These are phyloP conservation scores for Odontomachus brunneus DNA, from an alignment of 1,140 invertebrate genomes.

Conservation along the genomic window DNA sequence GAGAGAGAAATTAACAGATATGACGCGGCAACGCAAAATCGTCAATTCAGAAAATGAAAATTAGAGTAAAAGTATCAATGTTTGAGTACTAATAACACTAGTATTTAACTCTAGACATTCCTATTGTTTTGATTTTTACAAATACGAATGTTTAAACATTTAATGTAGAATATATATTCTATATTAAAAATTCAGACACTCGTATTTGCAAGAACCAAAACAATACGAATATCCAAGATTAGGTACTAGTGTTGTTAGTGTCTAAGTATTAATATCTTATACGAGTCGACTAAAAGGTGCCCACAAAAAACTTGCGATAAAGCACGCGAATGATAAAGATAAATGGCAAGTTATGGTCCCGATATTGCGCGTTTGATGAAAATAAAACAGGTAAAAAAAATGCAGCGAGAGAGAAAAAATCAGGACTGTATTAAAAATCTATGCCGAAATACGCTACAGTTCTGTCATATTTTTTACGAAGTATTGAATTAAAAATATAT, in stretches of 20 bases:
- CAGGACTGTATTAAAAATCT: slow-evolving; percentile 44
- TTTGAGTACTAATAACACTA: too few species aligned
- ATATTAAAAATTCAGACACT: too few species aligned
- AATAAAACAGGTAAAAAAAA: slow-evolving; percentile 8
- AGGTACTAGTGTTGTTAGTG: too few species aligned
- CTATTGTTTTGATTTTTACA: too few species aligned
- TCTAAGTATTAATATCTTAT: too few species aligned
- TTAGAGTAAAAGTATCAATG: too few species aligned
- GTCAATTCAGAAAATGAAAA: not conserved
- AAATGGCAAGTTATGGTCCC: slow-evolving; percentile 30
- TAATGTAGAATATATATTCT: too few species aligned
- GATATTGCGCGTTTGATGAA: slow-evolving; percentile 38
- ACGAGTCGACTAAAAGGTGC: not conserved
- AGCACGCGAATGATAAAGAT: slow-evolving; percentile 14
- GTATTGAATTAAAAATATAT: slow-evolving; percentile 58
- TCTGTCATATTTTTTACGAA: slow-evolving; percentile 37
- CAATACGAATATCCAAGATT: too few species aligned
- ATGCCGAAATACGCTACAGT: slow-evolving; percentile 43
- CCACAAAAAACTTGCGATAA: slow-evolving; percentile 10
- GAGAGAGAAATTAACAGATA: too few species aligned
- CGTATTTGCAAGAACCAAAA: too few species aligned
- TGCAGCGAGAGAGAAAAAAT: slow-evolving; percentile 22
- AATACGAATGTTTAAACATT: too few species aligned
- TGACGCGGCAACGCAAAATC: not conserved
- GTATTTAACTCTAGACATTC: too few species aligned